phyloP scores from a whole-genome alignment of 2,888 invertebrate species.

The Serripes groenlandicus region DNA sequence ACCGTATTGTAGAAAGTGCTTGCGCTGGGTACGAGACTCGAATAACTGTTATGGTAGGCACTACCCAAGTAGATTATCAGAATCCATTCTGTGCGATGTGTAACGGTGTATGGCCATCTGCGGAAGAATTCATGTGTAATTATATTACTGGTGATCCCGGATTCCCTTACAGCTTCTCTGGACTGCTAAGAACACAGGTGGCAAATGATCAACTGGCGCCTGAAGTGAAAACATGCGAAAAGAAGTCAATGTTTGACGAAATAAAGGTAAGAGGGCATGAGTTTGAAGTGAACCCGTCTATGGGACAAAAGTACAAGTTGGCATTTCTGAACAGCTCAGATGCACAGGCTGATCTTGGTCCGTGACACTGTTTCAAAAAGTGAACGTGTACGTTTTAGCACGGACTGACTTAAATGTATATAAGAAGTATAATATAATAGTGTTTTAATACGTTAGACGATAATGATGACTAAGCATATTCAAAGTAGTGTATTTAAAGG shows the following conservation, averaged over 20 bases:
- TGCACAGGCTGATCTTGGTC: no score
- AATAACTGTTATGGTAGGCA: not conserved
- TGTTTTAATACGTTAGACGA: no score
- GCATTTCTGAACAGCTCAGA: no score
- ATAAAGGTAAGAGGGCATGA: slow-evolving; percentile 1
- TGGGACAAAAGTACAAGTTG: no score
- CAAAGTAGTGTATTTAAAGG: no score
- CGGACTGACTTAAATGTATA: no score
- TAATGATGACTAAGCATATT: no score
- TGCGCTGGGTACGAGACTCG: not conserved
- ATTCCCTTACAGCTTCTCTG: not conserved
- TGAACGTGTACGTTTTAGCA: no score
- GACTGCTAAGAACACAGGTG: not conserved
- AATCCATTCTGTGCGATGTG: not conserved
- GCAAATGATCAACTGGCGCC: not conserved
- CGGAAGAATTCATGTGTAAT: not conserved
- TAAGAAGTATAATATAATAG: no score
- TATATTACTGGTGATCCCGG: not conserved
- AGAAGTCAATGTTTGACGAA: not conserved
- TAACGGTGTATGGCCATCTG: not conserved
- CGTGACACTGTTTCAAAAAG: no score
- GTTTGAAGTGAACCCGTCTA: no score
- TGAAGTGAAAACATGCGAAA: not conserved
- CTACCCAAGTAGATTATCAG: not conserved
- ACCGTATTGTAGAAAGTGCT: not conserved